Base-by-base conservation (phyloP, 2,113 vertebrate genomes). In the Ceuthmochares aereus region DNA sequence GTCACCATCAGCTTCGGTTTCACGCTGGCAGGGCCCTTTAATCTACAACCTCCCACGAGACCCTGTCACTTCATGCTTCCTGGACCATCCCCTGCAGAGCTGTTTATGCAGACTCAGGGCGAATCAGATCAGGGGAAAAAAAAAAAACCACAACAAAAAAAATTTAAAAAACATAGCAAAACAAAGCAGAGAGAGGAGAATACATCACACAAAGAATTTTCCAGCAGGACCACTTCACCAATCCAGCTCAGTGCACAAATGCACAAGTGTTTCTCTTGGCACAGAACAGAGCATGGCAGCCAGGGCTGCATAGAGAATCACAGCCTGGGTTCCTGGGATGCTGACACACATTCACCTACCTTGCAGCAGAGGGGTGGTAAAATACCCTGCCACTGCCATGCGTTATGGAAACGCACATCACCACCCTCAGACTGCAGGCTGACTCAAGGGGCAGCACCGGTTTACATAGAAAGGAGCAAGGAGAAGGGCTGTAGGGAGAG, bases 241-340 rank as follows among this genome's bases (percentile, higher is more conserved):
- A 4, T 89, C 37, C 81, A 63, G 37, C 64, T 70, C 15, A 0
- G 45, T 62, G 55, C 89, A 84, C 72, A 80, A 96, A 97, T 52
- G 83, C 83, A 70, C 68, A 81, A 86, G 93, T 95, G 95, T 95
- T 97, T 96, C 80, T 47, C 42, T 72, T 96, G 96, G 96, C 95
- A 67, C 37, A 59, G 64, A 63, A 68, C 83, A 86, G 37, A 83
- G 68, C 0, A 0, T 2, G 5, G 89, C 94, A 90, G 94, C 80
- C 93, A 78, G 60, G 37, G 72, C 83, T 93, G 86, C 79, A 14
- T 2, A 40, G 16, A 69, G 92, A 60, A 74, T 70, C 69, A 5
- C 13, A 63, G 94, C 68, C 86, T 7, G n/a, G 7, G 2, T 7
- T 87, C 67, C 78, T 8, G 59, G 75, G 79, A 34, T 81, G 90